A percentile compares a stretch with the other conserved stretches of the same genome.
phyloP scores from a whole-genome alignment of 2,797 vertebrate species.

The Peromyscus nudipes region DNA sequence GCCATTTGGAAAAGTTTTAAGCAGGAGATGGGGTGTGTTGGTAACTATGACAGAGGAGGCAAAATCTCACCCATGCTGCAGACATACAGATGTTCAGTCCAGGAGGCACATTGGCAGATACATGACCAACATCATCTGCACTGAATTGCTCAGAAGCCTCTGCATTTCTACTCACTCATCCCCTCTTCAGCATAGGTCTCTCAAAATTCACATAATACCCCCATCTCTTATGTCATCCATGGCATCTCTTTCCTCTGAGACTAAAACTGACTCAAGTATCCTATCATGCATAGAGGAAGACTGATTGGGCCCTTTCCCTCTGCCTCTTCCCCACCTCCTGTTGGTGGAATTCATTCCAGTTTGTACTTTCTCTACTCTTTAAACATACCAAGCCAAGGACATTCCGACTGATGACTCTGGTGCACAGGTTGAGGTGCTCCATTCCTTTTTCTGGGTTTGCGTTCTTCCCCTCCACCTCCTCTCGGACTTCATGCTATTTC shows the following conservation, averaged over 20 bases:
- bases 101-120: rapidly evolving
- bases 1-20: neutral
- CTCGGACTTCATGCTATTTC: neutral
- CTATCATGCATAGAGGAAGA: neutral
- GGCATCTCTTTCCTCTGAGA: neutral
- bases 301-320: neutral
- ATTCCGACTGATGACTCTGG: neutral
- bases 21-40: neutral
- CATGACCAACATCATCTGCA: neutral
- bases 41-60: neutral
- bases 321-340: no score
- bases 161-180: no score
- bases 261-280: neutral
- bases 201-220: neutral
- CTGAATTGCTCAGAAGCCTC: neutral
- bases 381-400: neutral
- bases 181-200: neutral
- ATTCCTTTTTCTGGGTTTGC: neutral
- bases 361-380: neutral
- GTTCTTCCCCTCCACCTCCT: neutral
- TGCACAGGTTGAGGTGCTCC: rapidly evolving
- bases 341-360: neutral
- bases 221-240: neutral
- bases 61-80: neutral
- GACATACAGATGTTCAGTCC: neutral